Evolutionary conservation across 2,113 vertebrate genomes (phyloP).

Genomic region (Poeciliopsis prolifica): DNA sequence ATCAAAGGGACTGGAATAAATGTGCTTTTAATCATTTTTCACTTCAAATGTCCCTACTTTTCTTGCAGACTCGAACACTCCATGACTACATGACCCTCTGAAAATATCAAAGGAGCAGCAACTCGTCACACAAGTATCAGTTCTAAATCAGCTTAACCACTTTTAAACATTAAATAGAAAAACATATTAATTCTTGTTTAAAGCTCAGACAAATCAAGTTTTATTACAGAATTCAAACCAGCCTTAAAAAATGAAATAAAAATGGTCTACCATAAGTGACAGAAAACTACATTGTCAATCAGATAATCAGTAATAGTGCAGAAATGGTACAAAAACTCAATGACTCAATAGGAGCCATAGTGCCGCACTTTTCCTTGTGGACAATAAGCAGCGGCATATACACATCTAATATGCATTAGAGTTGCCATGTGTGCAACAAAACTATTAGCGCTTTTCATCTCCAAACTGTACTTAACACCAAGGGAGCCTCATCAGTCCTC

Average conservation of each 20-base stretch:
- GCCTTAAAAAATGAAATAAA: too few species aligned
- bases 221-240: too few species aligned
- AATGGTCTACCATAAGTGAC: too few species aligned
- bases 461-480: not conserved
- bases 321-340: not conserved
- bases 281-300: too few species aligned
- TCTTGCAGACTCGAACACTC: not conserved
- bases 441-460: not conserved
- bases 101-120: too few species aligned
- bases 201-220: too few species aligned
- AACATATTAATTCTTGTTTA: too few species aligned
- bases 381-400: not conserved
- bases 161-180: too few species aligned
- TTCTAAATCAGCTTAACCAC: too few species aligned
- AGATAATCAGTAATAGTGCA: not conserved
- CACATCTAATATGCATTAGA: not conserved
- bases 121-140: too few species aligned
- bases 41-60: not conserved
- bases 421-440: not conserved
- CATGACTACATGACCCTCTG: too few species aligned
- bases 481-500: constrained; percentile 37
- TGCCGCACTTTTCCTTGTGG: not conserved
- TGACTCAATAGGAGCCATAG: not conserved
- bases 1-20: not conserved
- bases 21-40: not conserved